Evolutionary conservation across 2,888 invertebrate species (phyloP).

Genomic region (Diaperis boleti): DNA sequence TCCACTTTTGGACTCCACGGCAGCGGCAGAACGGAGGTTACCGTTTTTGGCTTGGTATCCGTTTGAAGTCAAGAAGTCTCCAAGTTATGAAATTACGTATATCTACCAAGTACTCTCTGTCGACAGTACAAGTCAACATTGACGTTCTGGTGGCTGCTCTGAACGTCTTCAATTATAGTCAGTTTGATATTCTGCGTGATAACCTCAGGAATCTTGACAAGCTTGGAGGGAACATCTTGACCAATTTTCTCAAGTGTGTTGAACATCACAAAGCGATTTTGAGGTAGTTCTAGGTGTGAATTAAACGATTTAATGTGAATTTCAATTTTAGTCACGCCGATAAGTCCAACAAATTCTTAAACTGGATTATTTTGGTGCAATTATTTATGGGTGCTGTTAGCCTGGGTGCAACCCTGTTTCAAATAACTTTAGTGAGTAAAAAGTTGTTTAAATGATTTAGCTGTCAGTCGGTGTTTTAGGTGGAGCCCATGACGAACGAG

Average conservation of each 20-base stretch:
- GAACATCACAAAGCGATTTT: conserved; percentile 1
- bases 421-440: conserved; percentile 33
- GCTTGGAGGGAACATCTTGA: not conserved
- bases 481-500: too few relatives aligned
- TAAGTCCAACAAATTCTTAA: too few relatives aligned
- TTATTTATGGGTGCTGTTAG: conserved; percentile 22
- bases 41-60: too few relatives aligned
- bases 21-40: too few relatives aligned
- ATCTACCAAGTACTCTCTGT: not conserved
- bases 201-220: conserved; percentile 6
- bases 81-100: not conserved
- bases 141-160: conserved; percentile 1
- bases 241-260: not conserved
- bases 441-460: too few relatives aligned
- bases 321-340: too few relatives aligned
- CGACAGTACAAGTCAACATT: not conserved
- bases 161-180: not conserved
- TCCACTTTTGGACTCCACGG: too few relatives aligned
- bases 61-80: not conserved
- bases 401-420: conserved; percentile 36
- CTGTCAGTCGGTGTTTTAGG: too few relatives aligned
- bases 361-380: conserved; percentile 34
- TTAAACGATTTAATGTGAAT: too few relatives aligned
- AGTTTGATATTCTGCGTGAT: conserved; percentile 6
- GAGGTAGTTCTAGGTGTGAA: too few relatives aligned